Base-by-base conservation (phyloP, 2,797 vertebrate species). In the Argya squamiceps region DNA sequence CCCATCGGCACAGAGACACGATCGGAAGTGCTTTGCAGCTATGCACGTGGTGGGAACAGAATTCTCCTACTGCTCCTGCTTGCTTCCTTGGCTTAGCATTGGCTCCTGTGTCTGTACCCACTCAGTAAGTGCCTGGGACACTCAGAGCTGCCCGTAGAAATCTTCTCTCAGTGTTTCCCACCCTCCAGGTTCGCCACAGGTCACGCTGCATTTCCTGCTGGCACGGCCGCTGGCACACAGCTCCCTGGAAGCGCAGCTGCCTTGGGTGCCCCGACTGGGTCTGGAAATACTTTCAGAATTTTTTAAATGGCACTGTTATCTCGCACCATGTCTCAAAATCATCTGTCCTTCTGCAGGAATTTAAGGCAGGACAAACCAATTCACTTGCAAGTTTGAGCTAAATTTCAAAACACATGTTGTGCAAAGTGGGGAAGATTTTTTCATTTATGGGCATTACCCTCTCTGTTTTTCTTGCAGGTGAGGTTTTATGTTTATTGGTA, bases 171-270 rank as follows among this genome's bases (percentile, higher is more conserved):
- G 63, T 0, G 0, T 63, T 94, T 95, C 93, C 86, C 94, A 93
- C 46, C 70, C 59, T 93, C 34, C 34, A 26, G 69, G 89, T 89
- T 95, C 0, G 2, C 85, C 88, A 88, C 65, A 44, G 76, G 89
- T 92, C 95, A 96, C 3, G 18, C 73, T 8, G 3, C 64, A 56
- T 95, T 96, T 96, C 93, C 96, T 93, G 73, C 83, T 96, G 95
- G 89, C 92, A 82, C 0, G 0, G 46, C 41, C 2, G 1, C 34
- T 5, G 13, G 81, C 78, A 82, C 0, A 0, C 88, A 88, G 83
- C 74, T 92, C 91, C 73, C 59, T 88, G 92, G 65, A 85, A 92
- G 84, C 1, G 0, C 94, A 96, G 96, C 94, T 95, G 94, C 91
- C 67, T 79, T 9, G 47, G 21, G 59, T 39, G 29, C 80, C 79